Conservation (phyloP, 1,140 invertebrate genomes). For the Spodoptera frugiperda region DNA sequence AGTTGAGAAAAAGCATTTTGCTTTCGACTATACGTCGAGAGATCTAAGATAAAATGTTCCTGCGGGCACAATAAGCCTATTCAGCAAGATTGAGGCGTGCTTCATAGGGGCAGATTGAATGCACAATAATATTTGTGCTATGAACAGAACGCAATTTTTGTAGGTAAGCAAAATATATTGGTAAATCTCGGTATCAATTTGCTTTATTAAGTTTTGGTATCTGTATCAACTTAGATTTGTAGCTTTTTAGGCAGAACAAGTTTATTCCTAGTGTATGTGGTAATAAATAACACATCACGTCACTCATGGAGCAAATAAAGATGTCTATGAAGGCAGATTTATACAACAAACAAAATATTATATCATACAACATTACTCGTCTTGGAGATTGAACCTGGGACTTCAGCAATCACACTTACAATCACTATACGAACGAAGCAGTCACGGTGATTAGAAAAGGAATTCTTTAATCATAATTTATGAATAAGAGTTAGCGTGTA, state of each 20-base stretch:
- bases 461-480: no score
- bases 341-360: no score
- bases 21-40: slow-evolving; percentile 46
- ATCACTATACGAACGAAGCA: no score
- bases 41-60: slow-evolving; percentile 67
- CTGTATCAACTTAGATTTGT: not conserved
- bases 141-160: not conserved
- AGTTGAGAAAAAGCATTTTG: slow-evolving; percentile 12
- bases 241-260: not conserved
- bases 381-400: no score
- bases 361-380: no score
- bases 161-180: not conserved
- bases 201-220: not conserved
- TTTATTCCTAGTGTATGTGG: not conserved
- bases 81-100: slow-evolving; percentile 49
- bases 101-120: slow-evolving; percentile 32
- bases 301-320: no score
- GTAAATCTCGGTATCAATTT: not conserved
- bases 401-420: no score
- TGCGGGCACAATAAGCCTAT: slow-evolving; percentile 65
- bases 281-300: not conserved
- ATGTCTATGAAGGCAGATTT: no score
- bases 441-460: no score
- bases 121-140: slow-evolving; percentile 36
- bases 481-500: no score